Evolutionary conservation across 2,888 invertebrate genomes (phyloP).

Genomic region (Leucophora obtusa): DNA sequence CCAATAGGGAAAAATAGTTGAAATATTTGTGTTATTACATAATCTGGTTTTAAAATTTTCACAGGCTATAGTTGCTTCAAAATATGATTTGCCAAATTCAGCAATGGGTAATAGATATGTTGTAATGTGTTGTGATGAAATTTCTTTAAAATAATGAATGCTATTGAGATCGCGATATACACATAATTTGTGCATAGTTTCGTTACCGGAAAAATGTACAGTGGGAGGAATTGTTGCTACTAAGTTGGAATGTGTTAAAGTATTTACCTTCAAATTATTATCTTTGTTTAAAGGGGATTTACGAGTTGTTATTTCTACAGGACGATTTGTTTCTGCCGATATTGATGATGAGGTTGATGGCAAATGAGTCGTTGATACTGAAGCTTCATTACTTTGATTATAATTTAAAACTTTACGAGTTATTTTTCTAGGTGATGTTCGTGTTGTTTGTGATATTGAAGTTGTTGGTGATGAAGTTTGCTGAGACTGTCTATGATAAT

Average conservation of each 20-base stretch:
- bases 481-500: conserved; percentile 4
- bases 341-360: background rate
- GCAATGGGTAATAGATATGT: conserved; percentile 55
- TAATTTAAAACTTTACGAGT: background rate
- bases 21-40: conserved; percentile 22
- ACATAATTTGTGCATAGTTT: conserved; percentile 7
- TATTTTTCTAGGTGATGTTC: background rate
- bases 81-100: conserved; percentile 42
- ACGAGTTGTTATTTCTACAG: background rate
- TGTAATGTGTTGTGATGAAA: conserved; percentile 46
- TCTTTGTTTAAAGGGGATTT: background rate
- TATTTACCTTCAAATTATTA: conserved; percentile 52
- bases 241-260: conserved; percentile 8
- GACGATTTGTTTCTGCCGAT: background rate
- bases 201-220: background rate
- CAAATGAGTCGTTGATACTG: background rate
- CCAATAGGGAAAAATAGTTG: conserved; percentile 32
- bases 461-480: background rate
- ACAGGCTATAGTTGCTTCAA: conserved; percentile 32
- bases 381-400: background rate
- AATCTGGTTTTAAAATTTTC: conserved; percentile 46
- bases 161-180: conserved; percentile 37
- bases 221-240: conserved; percentile 20
- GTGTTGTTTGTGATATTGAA: background rate
- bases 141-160: conserved; percentile 60